phyloP scores from a whole-genome alignment of 2,888 invertebrate genomes.

The Corythucha ciliata region DNA sequence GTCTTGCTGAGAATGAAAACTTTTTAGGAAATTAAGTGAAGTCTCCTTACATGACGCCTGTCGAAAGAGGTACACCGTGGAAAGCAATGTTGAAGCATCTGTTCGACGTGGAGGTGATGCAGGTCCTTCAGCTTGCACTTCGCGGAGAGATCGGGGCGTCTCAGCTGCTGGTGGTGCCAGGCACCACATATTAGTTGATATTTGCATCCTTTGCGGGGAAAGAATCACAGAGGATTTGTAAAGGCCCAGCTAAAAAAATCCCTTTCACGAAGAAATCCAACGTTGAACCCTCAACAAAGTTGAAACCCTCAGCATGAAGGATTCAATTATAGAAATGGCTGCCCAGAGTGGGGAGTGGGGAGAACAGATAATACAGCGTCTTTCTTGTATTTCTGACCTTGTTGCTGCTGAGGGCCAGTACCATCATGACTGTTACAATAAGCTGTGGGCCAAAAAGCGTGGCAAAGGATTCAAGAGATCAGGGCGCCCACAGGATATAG shows the following conservation, averaged over 20 bases:
- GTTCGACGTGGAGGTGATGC: constrained; percentile 16
- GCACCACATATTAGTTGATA: background rate
- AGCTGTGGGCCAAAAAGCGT: too few species aligned
- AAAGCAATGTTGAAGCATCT: constrained; percentile 20
- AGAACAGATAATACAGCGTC: too few species aligned
- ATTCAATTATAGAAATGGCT: too few species aligned
- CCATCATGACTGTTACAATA: too few species aligned
- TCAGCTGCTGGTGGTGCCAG: background rate
- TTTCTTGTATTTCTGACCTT: too few species aligned
- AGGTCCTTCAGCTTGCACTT: constrained; percentile 11
- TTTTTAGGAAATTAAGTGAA: background rate
- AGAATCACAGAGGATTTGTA: constrained; percentile 3
- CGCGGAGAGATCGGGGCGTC: background rate
- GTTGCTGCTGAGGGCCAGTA: too few species aligned
- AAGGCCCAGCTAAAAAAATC: background rate
- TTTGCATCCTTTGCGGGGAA: constrained; percentile 1
- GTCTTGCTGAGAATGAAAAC: constrained; percentile 7
- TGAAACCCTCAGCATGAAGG: too few species aligned
- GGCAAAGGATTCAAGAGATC: too few species aligned
- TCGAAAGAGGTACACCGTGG: constrained; percentile 18
- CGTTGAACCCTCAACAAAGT: too few species aligned
- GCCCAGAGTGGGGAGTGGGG: too few species aligned
- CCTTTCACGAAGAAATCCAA: too few species aligned
- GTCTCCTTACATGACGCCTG: constrained; percentile 16
- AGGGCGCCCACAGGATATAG: too few species aligned